Evolutionary conservation across 2,888 invertebrate species (phyloP).

Genomic region (Globia sparganii): DNA sequence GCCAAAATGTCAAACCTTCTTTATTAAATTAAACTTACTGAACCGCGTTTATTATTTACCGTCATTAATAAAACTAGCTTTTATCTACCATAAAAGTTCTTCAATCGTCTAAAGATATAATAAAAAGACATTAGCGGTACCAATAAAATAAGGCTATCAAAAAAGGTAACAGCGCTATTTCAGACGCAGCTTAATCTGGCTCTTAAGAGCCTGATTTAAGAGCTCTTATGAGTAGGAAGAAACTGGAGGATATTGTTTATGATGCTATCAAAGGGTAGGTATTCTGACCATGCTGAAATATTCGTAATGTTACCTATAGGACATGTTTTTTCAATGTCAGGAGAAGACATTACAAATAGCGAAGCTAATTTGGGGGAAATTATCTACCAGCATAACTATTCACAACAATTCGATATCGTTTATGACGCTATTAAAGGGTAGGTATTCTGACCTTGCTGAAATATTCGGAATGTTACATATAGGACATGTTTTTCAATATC

Average conservation of each 20-base stretch:
- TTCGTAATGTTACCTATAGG: background rate
- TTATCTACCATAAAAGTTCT: slow-evolving; percentile 43
- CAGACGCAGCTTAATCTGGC: slow-evolving; percentile 28
- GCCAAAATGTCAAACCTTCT: no score
- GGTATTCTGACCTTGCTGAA: no score
- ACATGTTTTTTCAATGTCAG: background rate
- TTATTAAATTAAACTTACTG: background rate
- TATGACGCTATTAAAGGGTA: no score
- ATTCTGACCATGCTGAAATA: background rate
- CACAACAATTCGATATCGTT: no score
- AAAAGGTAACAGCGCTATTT: slow-evolving; percentile 39
- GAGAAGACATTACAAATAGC: background rate
- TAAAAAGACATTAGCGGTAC: slow-evolving; percentile 27
- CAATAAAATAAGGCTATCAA: slow-evolving; percentile 42
- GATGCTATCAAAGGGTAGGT: slow-evolving; percentile 1
- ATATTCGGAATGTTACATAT: no score
- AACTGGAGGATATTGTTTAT: slow-evolving; percentile 20
- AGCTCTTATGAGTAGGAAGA: slow-evolving; percentile 30
- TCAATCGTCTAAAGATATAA: slow-evolving; percentile 33
- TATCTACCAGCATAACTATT: no score
- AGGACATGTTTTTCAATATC: no score
- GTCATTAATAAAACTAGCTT: slow-evolving; percentile 49
- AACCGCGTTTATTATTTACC: slow-evolving; percentile 11
- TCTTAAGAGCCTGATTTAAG: slow-evolving; percentile 48
- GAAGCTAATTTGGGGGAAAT: no score